Percentiles rank a stretch among this genome's conserved stretches.
phyloP scores from a whole-genome alignment of 2,113 vertebrate species.

The Pantherophis guttatus region DNA sequence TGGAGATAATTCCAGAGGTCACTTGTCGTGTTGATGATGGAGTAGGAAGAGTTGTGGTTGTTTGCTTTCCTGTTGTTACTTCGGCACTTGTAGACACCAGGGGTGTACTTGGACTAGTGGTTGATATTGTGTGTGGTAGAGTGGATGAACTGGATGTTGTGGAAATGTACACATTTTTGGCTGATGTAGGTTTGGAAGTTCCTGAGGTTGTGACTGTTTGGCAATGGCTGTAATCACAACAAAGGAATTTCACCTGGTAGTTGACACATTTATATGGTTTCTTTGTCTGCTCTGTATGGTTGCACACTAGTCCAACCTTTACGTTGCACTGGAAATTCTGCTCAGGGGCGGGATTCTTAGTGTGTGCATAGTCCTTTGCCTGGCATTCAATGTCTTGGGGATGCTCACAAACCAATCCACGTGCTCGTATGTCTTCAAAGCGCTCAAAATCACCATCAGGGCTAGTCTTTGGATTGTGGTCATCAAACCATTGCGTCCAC shows the following conservation, averaged over 20 bases:
- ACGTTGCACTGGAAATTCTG: constrained; percentile 53
- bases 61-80: no score
- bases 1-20: fast-evolving
- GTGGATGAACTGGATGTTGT: neutral
- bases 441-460: constrained; percentile 47
- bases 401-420: neutral
- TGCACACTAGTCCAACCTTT: constrained; percentile 43
- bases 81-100: no score
- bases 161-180: fast-evolving
- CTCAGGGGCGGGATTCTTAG: constrained; percentile 13
- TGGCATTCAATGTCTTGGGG: constrained; percentile 56
- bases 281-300: constrained; percentile 46
- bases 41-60: neutral
- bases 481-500: neutral
- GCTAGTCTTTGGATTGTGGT: neutral
- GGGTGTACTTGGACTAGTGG: no score
- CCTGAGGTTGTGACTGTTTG: fast-evolving
- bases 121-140: fast-evolving
- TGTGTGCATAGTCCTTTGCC: constrained; percentile 36
- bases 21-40: no score
- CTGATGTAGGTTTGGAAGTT: fast-evolving
- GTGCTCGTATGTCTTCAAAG: neutral
- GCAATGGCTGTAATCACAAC: constrained; percentile 16
- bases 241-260: constrained; percentile 45
- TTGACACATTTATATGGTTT: constrained; percentile 52